Evolutionary conservation across 1,140 invertebrate species (phyloP).

Genomic region (Plutomurus gul): DNA sequence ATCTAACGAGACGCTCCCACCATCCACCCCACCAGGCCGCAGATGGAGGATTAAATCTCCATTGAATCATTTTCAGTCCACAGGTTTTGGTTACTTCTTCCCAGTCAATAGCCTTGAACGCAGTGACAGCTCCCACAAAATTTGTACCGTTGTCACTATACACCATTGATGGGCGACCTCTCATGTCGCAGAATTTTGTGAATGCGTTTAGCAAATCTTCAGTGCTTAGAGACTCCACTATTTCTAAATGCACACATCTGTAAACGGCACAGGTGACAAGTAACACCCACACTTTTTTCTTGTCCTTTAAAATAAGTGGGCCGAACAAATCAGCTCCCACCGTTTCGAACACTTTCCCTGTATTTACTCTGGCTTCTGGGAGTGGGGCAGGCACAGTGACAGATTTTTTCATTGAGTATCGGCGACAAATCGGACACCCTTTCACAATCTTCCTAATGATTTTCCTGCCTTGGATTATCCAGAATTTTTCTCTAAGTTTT

Average conservation of each 20-base stretch:
- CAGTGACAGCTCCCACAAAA: slow-evolving; percentile 54
- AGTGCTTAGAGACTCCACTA: slow-evolving; percentile 47
- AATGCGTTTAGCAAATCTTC: slow-evolving; percentile 51
- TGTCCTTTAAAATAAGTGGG: slow-evolving; percentile 44
- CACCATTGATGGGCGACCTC: slow-evolving; percentile 44
- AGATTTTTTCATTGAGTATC: not conserved
- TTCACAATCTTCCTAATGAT: not conserved
- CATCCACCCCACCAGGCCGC: slow-evolving; percentile 58
- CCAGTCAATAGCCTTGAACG: slow-evolving; percentile 49
- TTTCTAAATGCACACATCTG: slow-evolving; percentile 54
- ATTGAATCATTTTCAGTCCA: slow-evolving; percentile 50
- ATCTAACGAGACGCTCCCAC: slow-evolving; percentile 56
- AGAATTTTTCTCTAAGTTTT: not conserved
- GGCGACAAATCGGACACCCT: not conserved
- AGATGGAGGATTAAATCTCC: slow-evolving; percentile 57
- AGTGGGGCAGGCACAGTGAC: slow-evolving; percentile 8
- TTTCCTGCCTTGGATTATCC: not conserved
- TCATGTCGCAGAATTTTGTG: slow-evolving; percentile 47
- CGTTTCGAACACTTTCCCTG: slow-evolving; percentile 42
- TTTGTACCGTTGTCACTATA: slow-evolving; percentile 56
- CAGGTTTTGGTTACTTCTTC: slow-evolving; percentile 36
- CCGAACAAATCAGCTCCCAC: slow-evolving; percentile 51
- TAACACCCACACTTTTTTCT: slow-evolving; percentile 39
- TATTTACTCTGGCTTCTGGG: slow-evolving; percentile 54
- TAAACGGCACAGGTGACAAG: slow-evolving; percentile 57